Conservation (phyloP, 2,888 invertebrate species). For the Euplexia lucipara region DNA sequence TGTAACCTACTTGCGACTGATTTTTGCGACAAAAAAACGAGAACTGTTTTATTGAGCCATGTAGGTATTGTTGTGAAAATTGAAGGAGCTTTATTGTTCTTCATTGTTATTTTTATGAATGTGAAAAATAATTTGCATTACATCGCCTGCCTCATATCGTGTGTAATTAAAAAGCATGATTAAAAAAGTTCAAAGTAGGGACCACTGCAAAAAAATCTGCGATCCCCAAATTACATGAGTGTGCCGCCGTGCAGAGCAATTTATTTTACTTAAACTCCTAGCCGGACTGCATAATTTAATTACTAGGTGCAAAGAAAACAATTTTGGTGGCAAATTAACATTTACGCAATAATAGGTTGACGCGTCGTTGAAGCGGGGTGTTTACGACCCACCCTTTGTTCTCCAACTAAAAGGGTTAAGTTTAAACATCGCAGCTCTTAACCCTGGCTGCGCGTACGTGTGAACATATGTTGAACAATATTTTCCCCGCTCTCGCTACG, state of each 20-base stretch:
- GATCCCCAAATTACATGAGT: constrained; percentile 37
- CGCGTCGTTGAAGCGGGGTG: constrained; percentile 66
- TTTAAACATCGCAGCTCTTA: constrained; percentile 78
- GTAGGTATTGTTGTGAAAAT: constrained; percentile 18
- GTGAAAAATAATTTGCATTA: constrained; percentile 30
- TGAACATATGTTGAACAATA: constrained; percentile 73
- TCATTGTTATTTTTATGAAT: constrained; percentile 20
- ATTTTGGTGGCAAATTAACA: constrained; percentile 75
- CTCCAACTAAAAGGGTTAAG: constrained; percentile 83
- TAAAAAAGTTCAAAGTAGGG: constrained; percentile 43
- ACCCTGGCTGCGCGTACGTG: constrained; percentile 73
- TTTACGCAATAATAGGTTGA: constrained; percentile 74
- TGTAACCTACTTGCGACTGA: constrained; percentile 35
- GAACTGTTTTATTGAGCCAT: constrained; percentile 6
- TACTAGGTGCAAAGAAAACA: constrained; percentile 74
- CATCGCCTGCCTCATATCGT: neutral
- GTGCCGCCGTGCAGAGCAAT: constrained; percentile 61
- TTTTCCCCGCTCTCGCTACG: constrained; percentile 64
- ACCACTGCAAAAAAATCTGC: constrained; percentile 33
- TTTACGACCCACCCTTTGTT: constrained; percentile 80
- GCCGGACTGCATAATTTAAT: constrained; percentile 69
- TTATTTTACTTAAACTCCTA: constrained; percentile 69
- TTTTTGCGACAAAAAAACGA: constrained; percentile 13
- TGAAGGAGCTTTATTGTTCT: constrained; percentile 20
- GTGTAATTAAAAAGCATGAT: constrained; percentile 45